These are phyloP conservation scores for Hydrozoanthus gracilis DNA, from an alignment of 92 coral and sea anemone genomes.

Conservation along the genomic window DNA sequence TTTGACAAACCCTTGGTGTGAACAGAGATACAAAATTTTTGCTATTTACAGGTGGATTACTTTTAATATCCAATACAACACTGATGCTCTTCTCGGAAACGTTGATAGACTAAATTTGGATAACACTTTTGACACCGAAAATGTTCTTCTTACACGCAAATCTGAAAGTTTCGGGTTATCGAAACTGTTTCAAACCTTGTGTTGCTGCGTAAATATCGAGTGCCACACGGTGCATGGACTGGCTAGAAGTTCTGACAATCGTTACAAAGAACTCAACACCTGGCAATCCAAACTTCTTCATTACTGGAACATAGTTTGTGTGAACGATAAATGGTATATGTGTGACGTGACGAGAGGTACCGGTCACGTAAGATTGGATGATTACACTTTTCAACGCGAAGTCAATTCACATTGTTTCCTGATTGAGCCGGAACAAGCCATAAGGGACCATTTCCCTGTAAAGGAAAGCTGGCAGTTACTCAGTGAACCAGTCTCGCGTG, in stretches of 20 bases:
- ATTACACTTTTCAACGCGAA: slow-evolving; percentile 72
- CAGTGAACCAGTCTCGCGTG: slow-evolving; percentile 63
- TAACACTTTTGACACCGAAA: slow-evolving; percentile 48
- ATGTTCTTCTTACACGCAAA: slow-evolving; percentile 50
- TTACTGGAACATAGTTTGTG: slow-evolving; percentile 78
- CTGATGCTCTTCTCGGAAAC: slow-evolving; percentile 69
- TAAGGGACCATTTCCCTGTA: slow-evolving; percentile 70
- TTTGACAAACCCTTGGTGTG: slow-evolving; percentile 71
- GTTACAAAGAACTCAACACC: slow-evolving; percentile 57
- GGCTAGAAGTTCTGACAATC: slow-evolving; percentile 68
- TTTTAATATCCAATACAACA: slow-evolving; percentile 67
- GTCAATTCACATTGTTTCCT: slow-evolving; percentile 68
- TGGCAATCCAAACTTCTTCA: slow-evolving; percentile 47
- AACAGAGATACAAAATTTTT: slow-evolving; percentile 66
- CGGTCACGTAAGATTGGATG: slow-evolving; percentile 66
- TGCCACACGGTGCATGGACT: slow-evolving; percentile 57
- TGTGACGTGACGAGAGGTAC: slow-evolving; percentile 86
- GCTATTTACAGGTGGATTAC: slow-evolving; percentile 78
- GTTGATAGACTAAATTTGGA: slow-evolving; percentile 35
- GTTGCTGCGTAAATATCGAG: slow-evolving; percentile 64
- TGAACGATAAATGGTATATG: slow-evolving; percentile 74
- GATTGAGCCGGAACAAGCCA: slow-evolving; percentile 79
- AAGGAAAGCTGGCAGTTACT: slow-evolving; percentile 80
- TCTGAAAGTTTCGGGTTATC: slow-evolving; percentile 77
- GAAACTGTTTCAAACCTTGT: slow-evolving; percentile 67